phyloP scores from a whole-genome alignment of 2,113 vertebrate genomes.

The Saccopteryx bilineata region DNA sequence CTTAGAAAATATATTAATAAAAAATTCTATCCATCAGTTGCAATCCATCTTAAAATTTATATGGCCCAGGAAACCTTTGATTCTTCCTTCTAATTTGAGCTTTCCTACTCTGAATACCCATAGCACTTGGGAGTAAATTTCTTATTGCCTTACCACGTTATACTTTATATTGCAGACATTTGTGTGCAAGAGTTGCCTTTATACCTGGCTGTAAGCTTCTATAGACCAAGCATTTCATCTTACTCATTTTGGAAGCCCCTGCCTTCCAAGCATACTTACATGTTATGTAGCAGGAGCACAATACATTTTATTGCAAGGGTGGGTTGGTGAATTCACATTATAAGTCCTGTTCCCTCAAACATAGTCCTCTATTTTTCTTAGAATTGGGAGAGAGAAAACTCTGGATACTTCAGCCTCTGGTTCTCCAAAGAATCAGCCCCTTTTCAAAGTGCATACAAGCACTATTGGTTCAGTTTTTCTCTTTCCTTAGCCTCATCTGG shows the following conservation, averaged over 20 bases:
- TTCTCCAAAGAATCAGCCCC: not conserved
- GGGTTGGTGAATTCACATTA: not conserved
- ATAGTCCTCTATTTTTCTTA: not conserved
- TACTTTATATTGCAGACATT: not conserved
- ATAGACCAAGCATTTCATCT: not conserved
- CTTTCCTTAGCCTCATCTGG: not conserved
- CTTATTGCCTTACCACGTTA: not conserved
- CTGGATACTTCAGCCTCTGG: not conserved
- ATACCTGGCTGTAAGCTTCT: not conserved
- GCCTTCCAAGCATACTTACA: not conserved
- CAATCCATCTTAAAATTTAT: not conserved
- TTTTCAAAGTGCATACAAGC: not conserved
- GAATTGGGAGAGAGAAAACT: not conserved
- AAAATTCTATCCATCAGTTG: not conserved
- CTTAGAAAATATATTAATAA: not conserved
- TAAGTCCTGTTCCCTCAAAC: not conserved
- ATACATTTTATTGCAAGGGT: not conserved
- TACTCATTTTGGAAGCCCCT: not conserved
- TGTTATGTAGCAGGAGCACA: not conserved
- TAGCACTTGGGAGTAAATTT: not conserved
- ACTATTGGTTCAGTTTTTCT: not conserved
- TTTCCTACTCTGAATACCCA: not conserved
- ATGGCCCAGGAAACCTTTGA: not conserved
- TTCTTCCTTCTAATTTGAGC: not conserved
- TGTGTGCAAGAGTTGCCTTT: not conserved